Evolutionary conservation across 1,140 invertebrate species (phyloP).

Genomic region (Conus ventricosus): DNA sequence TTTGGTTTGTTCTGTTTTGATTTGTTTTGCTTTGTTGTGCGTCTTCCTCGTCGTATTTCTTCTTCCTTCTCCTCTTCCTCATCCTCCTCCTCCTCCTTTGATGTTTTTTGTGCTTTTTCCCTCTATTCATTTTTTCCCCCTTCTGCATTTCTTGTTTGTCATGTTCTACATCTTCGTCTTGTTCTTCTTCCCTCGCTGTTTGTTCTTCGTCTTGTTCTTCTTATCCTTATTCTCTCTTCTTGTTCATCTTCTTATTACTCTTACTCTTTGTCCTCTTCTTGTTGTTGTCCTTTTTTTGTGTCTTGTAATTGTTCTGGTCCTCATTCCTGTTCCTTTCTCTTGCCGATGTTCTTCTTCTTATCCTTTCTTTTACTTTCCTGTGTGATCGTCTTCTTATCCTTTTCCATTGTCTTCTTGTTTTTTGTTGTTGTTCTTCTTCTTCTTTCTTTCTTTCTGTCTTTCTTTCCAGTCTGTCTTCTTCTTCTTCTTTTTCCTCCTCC

Average conservation of each 20-base stretch:
- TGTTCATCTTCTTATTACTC: not conserved
- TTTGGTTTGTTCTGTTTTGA: too few relatives aligned
- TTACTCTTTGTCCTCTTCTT: not conserved
- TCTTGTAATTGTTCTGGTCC: not conserved
- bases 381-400: too few relatives aligned
- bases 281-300: not conserved
- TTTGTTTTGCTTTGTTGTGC: too few relatives aligned
- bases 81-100: not conserved
- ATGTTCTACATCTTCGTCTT: not conserved
- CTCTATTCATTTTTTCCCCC: not conserved
- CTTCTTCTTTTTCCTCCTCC: not conserved
- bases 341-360: too few relatives aligned
- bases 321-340: not conserved
- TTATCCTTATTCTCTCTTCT: not conserved
- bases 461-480: not conserved
- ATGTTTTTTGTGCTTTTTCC: not conserved
- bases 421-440: not conserved
- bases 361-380: too few relatives aligned
- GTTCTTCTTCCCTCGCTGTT: not conserved
- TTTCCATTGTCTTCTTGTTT: not conserved
- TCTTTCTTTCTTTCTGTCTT: not conserved
- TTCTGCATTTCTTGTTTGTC: not conserved
- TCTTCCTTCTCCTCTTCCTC: not conserved
- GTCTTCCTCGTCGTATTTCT: not conserved
- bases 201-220: not conserved